Base-by-base conservation (phyloP, 2,888 invertebrate genomes). In the Drosophila rubida region DNA sequence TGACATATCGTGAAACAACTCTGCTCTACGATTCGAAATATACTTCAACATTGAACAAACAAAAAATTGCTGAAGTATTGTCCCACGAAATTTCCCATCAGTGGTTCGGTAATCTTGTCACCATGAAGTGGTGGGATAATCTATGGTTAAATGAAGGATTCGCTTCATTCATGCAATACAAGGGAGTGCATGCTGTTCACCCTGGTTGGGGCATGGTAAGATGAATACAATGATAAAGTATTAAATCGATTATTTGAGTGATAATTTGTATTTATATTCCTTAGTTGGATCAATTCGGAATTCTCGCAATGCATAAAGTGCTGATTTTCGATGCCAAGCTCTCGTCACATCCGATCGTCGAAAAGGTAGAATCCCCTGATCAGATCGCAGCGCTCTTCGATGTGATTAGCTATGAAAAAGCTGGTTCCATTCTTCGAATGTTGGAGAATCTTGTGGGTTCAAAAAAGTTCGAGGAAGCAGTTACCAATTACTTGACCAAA, bases 51-150 rank as follows among this genome's bases (percentile, higher is more conserved):
- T 89, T 91, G 11, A 96, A 96, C 88, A 95, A 96, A 88, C 95
- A 96, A 81, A 92, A 93, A 66, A 95, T 97, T 0, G 96, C 96
- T 4, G 93, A 94, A 22, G 96, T 97, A 0, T 94, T 99, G 25
- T 95, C 97, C 1, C 99, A 99, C 90, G 99, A 99, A 92, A 93
- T 98, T 55, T 97, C 98, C 0, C 98, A 99, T 89, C 97, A 97
- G 95, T 97, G 97, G 97, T 97, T 97, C 89, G 97, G 97, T 55
- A 96, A 97, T 92, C 93, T 97, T 82, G 97, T 97, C 1, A 98
- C 97, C 6, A 95, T 97, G 96, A 94, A 95, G 75, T 97, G 97
- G 97, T 97, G 96, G 96, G 95, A 97, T 90, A 97, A 98, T 90
- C 92, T 97, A 0, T 97, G 98, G 98, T 92, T 98, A 19, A 98